Percentiles rank a stretch among this genome's conserved stretches.
Conservation (phyloP, 2,797 vertebrate genomes). For the Anguilla marmorata region DNA sequence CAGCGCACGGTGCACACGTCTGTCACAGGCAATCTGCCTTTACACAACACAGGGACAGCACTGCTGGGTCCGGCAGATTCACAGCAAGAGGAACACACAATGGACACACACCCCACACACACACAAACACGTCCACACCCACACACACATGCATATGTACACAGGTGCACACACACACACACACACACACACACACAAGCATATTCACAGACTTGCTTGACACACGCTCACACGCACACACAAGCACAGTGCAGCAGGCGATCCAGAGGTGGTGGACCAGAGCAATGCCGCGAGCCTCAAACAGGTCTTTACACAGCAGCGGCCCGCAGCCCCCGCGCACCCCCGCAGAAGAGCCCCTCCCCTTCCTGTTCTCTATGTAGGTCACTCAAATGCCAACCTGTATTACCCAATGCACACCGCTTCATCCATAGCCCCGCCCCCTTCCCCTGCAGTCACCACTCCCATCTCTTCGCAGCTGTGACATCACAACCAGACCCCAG, state of each 20-base stretch:
- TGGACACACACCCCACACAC: not conserved
- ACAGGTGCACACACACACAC: not conserved
- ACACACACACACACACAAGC: not conserved
- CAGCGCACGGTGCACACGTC: not conserved
- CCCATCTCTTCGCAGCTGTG: not conserved
- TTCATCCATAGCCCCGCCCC: slow-evolving; percentile 18
- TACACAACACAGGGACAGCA: slow-evolving; percentile 9
- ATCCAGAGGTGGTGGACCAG: not conserved
- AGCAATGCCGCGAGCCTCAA: not conserved
- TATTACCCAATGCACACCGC: slow-evolving; percentile 31
- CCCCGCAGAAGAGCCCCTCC: slow-evolving; percentile 35
- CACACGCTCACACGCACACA: not conserved
- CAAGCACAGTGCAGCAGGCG: not conserved
- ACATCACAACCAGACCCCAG: not conserved
- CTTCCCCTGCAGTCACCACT: not conserved
- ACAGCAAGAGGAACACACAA: not conserved
- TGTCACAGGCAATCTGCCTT: slow-evolving; percentile 17
- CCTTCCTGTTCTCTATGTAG: slow-evolving; percentile 40
- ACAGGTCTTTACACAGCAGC: not conserved
- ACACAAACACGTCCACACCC: not conserved
- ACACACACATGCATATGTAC: not conserved
- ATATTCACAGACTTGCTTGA: not conserved
- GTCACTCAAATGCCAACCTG: slow-evolving; percentile 37
- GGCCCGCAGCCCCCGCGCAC: slow-evolving; percentile 22
- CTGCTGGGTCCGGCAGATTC: not conserved